Evolutionary conservation across 2,888 invertebrate genomes (phyloP), one percentile per base, ranked within the genome.

Genomic region (Cryptus armator): DNA sequence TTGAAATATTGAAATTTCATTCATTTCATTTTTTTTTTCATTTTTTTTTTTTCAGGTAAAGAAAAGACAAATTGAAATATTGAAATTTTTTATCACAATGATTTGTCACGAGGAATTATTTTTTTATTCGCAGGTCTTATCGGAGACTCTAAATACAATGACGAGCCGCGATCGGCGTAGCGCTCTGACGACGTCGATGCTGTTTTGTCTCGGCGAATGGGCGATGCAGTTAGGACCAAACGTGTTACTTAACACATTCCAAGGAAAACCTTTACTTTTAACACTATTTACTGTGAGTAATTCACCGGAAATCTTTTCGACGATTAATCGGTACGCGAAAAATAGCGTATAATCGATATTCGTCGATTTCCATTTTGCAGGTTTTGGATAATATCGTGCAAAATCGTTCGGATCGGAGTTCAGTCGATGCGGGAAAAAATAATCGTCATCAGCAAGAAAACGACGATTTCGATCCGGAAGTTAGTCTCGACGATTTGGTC

Each of bases 161-260:
- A 94, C 95, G 88, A 94, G 94, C 70, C 92, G 93, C 29, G 92
- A 94, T 79, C 92, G 93, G 74, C 92, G 92, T 29, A 91, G 91
- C 62, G 96, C 97, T 81, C 94, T 98, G 78, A 95, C 97, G 14
- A 96, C 97, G 44, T 97, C 98, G 0, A 95, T 99, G 88, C 95
- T 99, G 90, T 96, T 99, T 79, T 98, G 98, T 92, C 95, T 99
- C 84, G 98, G 98, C 0, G 99, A 99, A 94, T 99, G 98, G 96
- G 98, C 98, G 78, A 98, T 99, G 96, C 95, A 97, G 68, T 96
- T 99, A 89, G 97, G 97, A 0, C 96, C 96, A 0, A 91, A 94
- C n/a, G 94, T 96, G 71, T 94, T 97, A 87, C 93, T 97, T 91
- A 94, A 95, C 53, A 94, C 95, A 81, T 95, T 94, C 37, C 95